phyloP scores from a whole-genome alignment of 2,113 vertebrate genomes.

The Thalassarche chlororhynchos region DNA sequence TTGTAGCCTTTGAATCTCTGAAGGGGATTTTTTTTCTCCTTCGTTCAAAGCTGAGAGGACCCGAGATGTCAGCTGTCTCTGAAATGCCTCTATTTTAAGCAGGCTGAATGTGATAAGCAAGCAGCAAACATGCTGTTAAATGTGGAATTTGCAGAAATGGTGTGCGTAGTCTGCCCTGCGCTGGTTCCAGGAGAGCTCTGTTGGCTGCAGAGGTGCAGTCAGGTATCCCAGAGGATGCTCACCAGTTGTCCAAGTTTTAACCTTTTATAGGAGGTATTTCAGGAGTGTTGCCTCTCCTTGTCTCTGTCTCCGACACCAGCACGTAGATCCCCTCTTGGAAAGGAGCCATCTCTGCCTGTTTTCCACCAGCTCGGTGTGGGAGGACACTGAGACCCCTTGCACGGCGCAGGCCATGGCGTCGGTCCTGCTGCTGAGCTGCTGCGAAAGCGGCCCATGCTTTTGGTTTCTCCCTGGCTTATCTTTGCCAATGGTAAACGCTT shows the following conservation, averaged over 20 bases:
- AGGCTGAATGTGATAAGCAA: not conserved
- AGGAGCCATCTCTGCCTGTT: not conserved
- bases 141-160: not conserved
- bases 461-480: not conserved
- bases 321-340: not conserved
- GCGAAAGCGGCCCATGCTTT: not conserved
- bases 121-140: not conserved
- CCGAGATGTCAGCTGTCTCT: not conserved
- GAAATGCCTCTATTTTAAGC: not conserved
- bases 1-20: not conserved
- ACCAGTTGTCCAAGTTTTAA: not conserved
- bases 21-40: not conserved
- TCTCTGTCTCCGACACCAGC: not conserved
- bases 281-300: not conserved
- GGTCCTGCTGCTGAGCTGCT: not conserved
- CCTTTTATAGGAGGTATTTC: not conserved
- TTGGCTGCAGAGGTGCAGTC: not conserved
- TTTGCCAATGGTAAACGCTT: not conserved
- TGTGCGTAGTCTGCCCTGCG: not conserved
- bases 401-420: rapidly evolving
- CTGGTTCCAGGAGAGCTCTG: not conserved
- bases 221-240: not conserved
- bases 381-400: not conserved
- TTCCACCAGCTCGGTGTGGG: not conserved
- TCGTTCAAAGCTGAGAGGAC: not conserved